Evolutionary conservation across 2,113 vertebrate species (phyloP).

Genomic region (Hypocryptadius cinnamomeus): DNA sequence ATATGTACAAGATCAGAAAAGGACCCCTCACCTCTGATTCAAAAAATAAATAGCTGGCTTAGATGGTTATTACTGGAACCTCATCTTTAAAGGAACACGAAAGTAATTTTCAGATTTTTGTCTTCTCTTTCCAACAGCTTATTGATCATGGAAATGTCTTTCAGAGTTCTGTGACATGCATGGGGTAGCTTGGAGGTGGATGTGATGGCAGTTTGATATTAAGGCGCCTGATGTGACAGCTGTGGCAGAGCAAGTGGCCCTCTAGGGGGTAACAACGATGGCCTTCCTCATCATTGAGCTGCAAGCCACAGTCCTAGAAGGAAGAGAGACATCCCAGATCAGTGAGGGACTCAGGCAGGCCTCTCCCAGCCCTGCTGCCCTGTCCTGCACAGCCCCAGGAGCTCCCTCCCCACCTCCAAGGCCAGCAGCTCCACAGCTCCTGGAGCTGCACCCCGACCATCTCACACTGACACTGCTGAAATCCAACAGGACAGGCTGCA

Average conservation of each 20-base stretch:
- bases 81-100: background rate
- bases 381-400: background rate
- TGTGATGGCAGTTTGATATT: constrained; percentile 71
- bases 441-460: background rate
- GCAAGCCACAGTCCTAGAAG: constrained; percentile 87
- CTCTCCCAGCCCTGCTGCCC: background rate
- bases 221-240: constrained; percentile 90
- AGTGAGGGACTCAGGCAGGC: background rate
- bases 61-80: constrained; percentile 4
- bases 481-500: background rate
- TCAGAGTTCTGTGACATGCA: constrained; percentile 95
- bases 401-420: background rate
- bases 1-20: constrained; percentile 16
- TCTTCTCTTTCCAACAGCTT: background rate
- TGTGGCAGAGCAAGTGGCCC: constrained; percentile 89
- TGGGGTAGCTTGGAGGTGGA: constrained; percentile 77
- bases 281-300: constrained; percentile 94
- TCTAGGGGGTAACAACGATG: constrained; percentile 95
- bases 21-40: constrained; percentile 41
- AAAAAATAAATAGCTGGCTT: constrained; percentile 55
- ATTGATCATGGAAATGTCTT: background rate
- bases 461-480: background rate
- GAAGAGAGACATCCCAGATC: background rate
- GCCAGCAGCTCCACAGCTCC: background rate
- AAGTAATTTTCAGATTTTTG: background rate